Evolutionary conservation across 2,888 invertebrate species (phyloP).

Genomic region (Drosophila niveifrons): DNA sequence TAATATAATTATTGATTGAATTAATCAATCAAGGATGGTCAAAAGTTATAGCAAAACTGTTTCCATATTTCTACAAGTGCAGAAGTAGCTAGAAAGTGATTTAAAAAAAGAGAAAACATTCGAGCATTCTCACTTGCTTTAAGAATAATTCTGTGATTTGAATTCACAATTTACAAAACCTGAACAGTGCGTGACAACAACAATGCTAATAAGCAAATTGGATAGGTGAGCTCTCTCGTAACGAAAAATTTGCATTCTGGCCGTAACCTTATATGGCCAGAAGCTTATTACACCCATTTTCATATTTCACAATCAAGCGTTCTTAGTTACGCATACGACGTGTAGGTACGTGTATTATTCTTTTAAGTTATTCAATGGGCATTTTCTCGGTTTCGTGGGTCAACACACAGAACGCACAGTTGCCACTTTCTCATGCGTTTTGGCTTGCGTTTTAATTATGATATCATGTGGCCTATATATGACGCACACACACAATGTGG

Average conservation of each 20-base stretch:
- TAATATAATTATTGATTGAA: no score
- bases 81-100: background rate
- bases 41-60: no score
- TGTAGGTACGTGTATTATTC: background rate
- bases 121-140: background rate
- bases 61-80: no score
- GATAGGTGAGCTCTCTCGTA: background rate
- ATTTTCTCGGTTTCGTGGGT: background rate
- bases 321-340: background rate
- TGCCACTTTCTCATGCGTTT: background rate
- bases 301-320: background rate
- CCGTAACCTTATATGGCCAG: background rate
- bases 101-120: background rate
- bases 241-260: background rate
- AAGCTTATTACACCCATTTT: background rate
- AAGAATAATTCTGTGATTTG: background rate
- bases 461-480: conserved; percentile 2
- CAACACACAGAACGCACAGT: no score
- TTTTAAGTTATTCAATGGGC: background rate
- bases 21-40: no score
- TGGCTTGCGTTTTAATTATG: background rate
- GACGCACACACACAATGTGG: conserved; percentile 10
- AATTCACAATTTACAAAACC: background rate
- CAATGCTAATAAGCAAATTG: background rate
- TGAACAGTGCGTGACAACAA: background rate